phyloP scores from a whole-genome alignment of 1,140 invertebrate genomes.

The Scaptomyza pallida region DNA sequence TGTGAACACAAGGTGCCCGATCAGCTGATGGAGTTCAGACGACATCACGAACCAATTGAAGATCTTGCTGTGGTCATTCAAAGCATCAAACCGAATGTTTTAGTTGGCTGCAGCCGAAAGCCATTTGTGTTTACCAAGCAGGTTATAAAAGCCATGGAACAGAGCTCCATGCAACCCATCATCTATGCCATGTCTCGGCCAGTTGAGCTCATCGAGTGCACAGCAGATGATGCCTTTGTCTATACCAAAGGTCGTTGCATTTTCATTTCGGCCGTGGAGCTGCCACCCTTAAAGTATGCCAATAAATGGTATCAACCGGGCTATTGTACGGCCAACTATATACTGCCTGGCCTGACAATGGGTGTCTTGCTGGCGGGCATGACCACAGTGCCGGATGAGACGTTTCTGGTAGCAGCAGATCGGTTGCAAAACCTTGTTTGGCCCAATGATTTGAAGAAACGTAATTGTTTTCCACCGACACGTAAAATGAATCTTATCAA shows the following conservation, averaged over 20 bases:
- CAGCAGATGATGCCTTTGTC: conserved; percentile 95
- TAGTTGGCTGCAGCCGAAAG: conserved; percentile 94
- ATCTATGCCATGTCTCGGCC: conserved; percentile 98
- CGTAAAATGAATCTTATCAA: conserved; percentile 93
- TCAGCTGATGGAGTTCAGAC: conserved; percentile 91
- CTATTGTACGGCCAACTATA: conserved; percentile 97
- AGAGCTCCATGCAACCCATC: conserved; percentile 86
- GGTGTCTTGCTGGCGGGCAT: conserved; percentile 93
- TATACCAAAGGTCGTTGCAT: conserved; percentile 91
- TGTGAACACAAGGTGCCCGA: conserved; percentile 89
- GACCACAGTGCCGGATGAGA: conserved; percentile 92
- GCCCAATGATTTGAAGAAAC: conserved; percentile 91
- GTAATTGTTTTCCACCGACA: conserved; percentile 96
- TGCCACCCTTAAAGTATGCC: conserved; percentile 90
- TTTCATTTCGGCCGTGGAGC: conserved; percentile 96
- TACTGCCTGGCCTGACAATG: conserved; percentile 95
- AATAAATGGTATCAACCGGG: conserved; percentile 93
- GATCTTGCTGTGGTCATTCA: conserved; percentile 90
- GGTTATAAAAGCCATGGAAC: conserved; percentile 92
- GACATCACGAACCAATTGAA: conserved; percentile 88
- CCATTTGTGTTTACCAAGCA: conserved; percentile 93
- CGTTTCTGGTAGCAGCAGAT: conserved; percentile 94
- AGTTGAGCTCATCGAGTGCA: conserved; percentile 96
- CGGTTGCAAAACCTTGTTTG: conserved; percentile 92
- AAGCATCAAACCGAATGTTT: conserved; percentile 93